Evolutionary conservation across 2,888 invertebrate genomes (phyloP).

Genomic region (Geotrupes spiniger): DNA sequence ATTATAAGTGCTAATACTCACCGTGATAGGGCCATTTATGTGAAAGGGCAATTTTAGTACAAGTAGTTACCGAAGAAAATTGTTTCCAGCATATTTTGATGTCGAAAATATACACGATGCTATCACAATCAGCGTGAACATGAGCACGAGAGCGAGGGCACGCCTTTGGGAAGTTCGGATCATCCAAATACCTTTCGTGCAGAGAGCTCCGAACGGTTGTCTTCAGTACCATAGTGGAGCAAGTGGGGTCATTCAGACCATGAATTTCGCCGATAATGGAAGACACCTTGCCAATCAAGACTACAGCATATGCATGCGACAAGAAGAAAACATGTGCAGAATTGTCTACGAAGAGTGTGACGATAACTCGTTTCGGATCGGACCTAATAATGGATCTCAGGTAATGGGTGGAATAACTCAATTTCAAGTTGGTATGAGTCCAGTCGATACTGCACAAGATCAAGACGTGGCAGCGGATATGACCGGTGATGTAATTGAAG

Average conservation of each 20-base stretch:
- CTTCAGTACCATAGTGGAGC: conserved; percentile 67
- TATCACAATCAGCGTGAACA: conserved; percentile 53
- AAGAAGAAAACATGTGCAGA: conserved; percentile 69
- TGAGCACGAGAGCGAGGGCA: conserved; percentile 62
- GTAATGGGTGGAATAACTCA: not conserved
- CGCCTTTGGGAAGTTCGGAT: conserved; percentile 78
- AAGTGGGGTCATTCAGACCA: conserved; percentile 67
- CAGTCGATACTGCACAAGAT: conserved; percentile 24
- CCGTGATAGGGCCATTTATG: too few relatives aligned
- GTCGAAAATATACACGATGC: conserved; percentile 56
- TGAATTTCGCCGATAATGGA: conserved; percentile 81
- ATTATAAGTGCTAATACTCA: too few relatives aligned
- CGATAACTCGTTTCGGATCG: conserved; percentile 72
- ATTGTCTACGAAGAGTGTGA: conserved; percentile 76
- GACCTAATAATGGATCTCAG: conserved; percentile 43
- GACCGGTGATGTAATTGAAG: conserved; percentile 11
- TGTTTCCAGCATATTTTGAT: conserved; percentile 64
- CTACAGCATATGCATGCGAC: conserved; percentile 72
- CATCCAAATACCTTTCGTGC: conserved; percentile 72
- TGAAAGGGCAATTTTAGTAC: too few relatives aligned
- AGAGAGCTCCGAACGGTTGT: conserved; percentile 75
- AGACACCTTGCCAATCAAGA: conserved; percentile 76
- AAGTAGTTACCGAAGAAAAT: too few relatives aligned
- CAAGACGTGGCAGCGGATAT: not conserved
- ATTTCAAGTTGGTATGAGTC: not conserved